Base-by-base conservation (phyloP, 2,113 vertebrate genomes). In the Apodemus speciosus region DNA sequence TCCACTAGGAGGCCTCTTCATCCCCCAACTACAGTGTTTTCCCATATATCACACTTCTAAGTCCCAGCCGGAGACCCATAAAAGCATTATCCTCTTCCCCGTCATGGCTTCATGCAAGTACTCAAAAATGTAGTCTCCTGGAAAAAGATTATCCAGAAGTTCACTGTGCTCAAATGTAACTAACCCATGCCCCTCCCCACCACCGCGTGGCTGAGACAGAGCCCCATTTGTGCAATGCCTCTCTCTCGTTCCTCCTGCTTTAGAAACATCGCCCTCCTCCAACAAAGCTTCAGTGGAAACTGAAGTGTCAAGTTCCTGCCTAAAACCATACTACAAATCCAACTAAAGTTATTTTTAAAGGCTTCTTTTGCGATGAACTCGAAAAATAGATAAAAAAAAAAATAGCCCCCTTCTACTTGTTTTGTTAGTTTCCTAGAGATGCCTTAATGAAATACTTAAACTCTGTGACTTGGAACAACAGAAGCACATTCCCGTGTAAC, bases 111-210 rank as follows among this genome's bases (percentile, higher is more conserved):
- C 91, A 93, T 96, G 85, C 25, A 90, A 62, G 35, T 90, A 87
- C 93, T 97, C 85, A 95, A 94, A 96, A 96, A 85, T 90, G 18
- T 79, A 23, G 10, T 86, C 87, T 96, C 80, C 88, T 96, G 96
- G 94, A 96, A 95, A 95, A 97, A 90, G 92, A 95, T 94, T 95
- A 90, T 93, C 81, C 96, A 91, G 76, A 93, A 94, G 85, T 95
- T 92, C 88, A 95, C 85, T 75, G 90, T 88, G 88, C 83, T 84
- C 64, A 68, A 72, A 81, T 85, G 72, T 93, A 96, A 93, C 71
- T 92, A 6, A 46, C 43, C 43, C 72, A 95, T 68, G 91, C 76
- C 68, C 56, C 90, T 94, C 88, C 94, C 93, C 66, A 92, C 89
- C 91, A 92, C 83, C 69, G 72, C 73, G 58, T 60, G 53, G 53